Percentiles rank a stretch among this genome's conserved stretches.
Evolutionary conservation across 2,888 invertebrate species (phyloP).

Genomic region (Acrobeloides nanus): DNA sequence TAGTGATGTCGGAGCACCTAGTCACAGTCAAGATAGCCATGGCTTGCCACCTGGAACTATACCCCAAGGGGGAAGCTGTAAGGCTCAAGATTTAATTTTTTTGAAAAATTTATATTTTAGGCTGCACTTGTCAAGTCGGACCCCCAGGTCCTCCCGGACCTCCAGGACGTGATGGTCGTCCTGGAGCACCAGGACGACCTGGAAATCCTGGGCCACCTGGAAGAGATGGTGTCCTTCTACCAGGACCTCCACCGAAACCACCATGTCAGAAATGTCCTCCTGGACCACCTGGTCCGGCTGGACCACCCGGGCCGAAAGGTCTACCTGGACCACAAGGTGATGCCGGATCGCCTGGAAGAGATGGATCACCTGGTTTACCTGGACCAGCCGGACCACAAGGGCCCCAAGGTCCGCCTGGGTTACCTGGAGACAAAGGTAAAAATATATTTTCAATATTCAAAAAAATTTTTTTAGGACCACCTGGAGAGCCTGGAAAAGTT

Average conservation of each 20-base stretch:
- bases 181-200: constrained; percentile 49
- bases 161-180: constrained; percentile 41
- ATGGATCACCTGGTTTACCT: constrained; percentile 36
- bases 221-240: constrained; percentile 43
- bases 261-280: constrained; percentile 52
- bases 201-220: constrained; percentile 47
- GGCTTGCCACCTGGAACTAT: constrained; percentile 22
- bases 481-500: constrained; percentile 34
- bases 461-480: too few species aligned
- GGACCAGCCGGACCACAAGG: constrained; percentile 44
- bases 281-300: constrained; percentile 39
- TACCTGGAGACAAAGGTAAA: too few species aligned
- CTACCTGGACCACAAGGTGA: constrained; percentile 43
- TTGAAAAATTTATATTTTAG: too few species aligned
- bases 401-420: constrained; percentile 41
- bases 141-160: constrained; percentile 43
- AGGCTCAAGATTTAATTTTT: constrained; percentile 21
- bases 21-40: not conserved
- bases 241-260: constrained; percentile 53
- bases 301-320: constrained; percentile 49
- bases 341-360: constrained; percentile 37
- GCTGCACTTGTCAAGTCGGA: constrained; percentile 50
- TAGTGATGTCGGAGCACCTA: constrained; percentile 6
- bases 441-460: too few species aligned
- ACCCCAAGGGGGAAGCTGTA: constrained; percentile 25